These are phyloP conservation scores for Crypturellus undulatus DNA, from an alignment of 2,113 vertebrate genomes.

Conservation along the genomic window DNA sequence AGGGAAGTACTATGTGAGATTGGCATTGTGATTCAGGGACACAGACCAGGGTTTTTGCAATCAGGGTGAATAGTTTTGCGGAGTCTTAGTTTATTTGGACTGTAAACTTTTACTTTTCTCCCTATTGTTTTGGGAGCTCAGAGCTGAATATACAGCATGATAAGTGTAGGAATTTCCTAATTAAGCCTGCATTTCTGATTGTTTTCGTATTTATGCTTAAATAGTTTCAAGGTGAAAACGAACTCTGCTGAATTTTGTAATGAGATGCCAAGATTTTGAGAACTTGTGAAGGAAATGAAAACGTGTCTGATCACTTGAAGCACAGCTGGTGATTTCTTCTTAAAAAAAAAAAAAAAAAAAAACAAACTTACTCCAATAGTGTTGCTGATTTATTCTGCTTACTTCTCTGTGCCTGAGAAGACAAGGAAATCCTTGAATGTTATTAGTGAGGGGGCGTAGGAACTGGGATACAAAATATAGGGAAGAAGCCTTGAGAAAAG, in stretches of 20 bases:
- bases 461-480: background rate
- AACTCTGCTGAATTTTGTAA: slow-evolving; percentile 5
- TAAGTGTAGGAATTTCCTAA: background rate
- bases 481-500: background rate
- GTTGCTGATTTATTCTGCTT: background rate
- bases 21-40: background rate
- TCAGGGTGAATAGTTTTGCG: background rate
- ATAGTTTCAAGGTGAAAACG: slow-evolving; percentile 4
- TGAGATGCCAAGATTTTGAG: slow-evolving; percentile 12
- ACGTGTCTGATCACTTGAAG: background rate
- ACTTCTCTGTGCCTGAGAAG: background rate
- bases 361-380: background rate
- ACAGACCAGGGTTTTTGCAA: background rate
- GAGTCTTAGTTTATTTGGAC: background rate
- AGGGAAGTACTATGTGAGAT: background rate
- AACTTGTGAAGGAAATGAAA: slow-evolving; percentile 25
- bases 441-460: background rate
- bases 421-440: slow-evolving; percentile 18
- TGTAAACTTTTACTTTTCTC: background rate
- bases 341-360: too few relatives aligned
- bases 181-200: slow-evolving; percentile 3
- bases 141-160: background rate
- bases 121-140: background rate
- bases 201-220: background rate
- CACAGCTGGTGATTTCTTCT: slow-evolving; percentile 6